These are phyloP conservation scores for Sarcophaga bullata DNA, from an alignment of 1,140 invertebrate genomes.

Conservation along the genomic window DNA sequence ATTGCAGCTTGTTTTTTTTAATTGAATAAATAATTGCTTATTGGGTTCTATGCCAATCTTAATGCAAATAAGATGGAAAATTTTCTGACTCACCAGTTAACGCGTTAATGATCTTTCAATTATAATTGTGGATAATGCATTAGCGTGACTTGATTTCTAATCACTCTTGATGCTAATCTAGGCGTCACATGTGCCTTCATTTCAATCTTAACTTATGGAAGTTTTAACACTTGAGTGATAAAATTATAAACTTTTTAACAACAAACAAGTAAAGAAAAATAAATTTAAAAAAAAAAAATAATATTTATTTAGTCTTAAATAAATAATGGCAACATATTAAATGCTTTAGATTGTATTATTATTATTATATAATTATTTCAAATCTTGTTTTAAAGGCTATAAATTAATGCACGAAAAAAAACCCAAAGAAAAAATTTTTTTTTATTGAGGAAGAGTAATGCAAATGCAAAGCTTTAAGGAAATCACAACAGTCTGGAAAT, in stretches of 20 bases:
- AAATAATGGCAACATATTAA: too few species aligned
- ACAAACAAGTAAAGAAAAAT: not conserved
- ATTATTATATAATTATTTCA: too few species aligned
- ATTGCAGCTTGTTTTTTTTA: too few species aligned
- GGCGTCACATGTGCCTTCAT: not conserved
- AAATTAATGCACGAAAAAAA: too few species aligned
- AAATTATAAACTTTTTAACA: not conserved
- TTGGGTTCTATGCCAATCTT: too few species aligned
- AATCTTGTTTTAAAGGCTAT: too few species aligned
- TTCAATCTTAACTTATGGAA: not conserved
- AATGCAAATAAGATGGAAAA: not conserved
- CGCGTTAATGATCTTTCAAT: not conserved
- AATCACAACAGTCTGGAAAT: not conserved
- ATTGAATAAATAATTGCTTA: too few species aligned
- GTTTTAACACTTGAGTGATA: not conserved
- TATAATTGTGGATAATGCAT: not conserved
- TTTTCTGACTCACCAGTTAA: not conserved
- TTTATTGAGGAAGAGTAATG: not conserved
- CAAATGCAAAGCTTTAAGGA: not conserved
- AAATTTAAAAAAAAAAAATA: too few species aligned
- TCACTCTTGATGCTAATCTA: not conserved
- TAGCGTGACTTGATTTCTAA: not conserved
- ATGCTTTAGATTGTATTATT: too few species aligned
- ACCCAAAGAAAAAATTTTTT: too few species aligned
- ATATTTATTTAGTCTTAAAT: too few species aligned